A percentile compares a stretch with the other conserved stretches of the same genome.
These are phyloP conservation scores for Parus major DNA, from an alignment of 2,113 vertebrate species.

Conservation along the genomic window DNA sequence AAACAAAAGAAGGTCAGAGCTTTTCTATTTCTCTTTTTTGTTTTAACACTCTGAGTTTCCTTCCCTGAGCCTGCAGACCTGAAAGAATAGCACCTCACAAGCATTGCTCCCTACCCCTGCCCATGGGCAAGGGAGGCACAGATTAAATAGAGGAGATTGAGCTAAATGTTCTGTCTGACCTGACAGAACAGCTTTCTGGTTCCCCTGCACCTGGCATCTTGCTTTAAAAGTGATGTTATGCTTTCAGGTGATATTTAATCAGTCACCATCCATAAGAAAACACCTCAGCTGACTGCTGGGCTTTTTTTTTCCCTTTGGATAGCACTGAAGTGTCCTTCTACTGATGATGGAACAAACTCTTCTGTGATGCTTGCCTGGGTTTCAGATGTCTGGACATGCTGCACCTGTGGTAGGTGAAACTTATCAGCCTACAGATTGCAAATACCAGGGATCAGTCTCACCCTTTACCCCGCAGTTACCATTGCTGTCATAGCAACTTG, in stretches of 20 bases:
- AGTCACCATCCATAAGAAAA: not conserved
- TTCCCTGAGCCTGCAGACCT: not conserved
- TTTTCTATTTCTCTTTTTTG: not conserved
- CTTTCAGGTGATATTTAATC: not conserved
- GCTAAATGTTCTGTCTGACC: not conserved
- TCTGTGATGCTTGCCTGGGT: not conserved
- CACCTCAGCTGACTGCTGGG: not conserved
- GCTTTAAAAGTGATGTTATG: not conserved
- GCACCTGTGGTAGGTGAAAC: not conserved
- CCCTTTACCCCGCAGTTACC: fast-evolving
- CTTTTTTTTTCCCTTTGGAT: not conserved
- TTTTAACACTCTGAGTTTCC: not conserved
- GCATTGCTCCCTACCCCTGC: not conserved
- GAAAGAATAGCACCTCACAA: not conserved
- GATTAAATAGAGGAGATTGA: not conserved
- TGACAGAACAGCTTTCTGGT: not conserved
- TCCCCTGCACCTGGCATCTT: not conserved
- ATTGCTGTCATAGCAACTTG: not conserved
- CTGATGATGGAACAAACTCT: not conserved
- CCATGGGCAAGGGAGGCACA: fast-evolving
- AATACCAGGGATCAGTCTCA: not conserved
- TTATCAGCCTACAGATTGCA: not conserved
- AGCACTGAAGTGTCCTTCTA: not conserved
- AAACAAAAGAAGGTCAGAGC: not conserved
- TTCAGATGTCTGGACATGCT: not conserved